phyloP scores from a whole-genome alignment of 2,888 invertebrate species.

The Nephrotoma flavescens region DNA sequence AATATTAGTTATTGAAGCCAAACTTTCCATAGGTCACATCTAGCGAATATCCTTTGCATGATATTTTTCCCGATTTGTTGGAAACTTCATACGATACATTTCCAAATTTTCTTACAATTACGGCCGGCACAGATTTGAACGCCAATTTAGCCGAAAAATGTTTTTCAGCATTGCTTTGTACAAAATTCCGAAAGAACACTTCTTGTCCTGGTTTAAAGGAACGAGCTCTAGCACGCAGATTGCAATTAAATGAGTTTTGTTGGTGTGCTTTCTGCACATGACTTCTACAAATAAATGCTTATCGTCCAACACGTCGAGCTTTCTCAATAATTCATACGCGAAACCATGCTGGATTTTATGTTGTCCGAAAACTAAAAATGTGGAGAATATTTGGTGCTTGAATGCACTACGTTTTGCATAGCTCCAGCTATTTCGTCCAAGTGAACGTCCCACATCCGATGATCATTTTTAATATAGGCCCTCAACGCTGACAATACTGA shows the following conservation, averaged over 20 bases:
- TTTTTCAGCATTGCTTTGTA: background rate
- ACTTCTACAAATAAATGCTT: background rate
- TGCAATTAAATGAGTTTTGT: background rate
- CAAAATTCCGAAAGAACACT: background rate
- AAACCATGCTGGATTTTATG: no score
- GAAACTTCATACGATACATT: no score
- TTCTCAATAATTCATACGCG: no score
- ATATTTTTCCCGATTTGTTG: no score
- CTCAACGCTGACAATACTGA: no score
- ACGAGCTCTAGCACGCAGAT: background rate
- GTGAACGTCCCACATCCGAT: no score
- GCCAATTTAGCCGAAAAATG: no score
- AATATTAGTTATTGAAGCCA: no score
- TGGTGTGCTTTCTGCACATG: background rate
- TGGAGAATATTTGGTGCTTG: background rate
- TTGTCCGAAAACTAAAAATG: background rate
- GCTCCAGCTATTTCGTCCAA: no score
- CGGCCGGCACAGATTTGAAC: background rate
- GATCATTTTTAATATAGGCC: no score
- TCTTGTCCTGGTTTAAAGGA: background rate
- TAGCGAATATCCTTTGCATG: background rate
- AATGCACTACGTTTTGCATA: no score
- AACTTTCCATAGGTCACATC: no score
- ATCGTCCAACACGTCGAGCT: background rate
- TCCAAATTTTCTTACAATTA: background rate